Evolutionary conservation across 2,113 vertebrate species (phyloP).

Genomic region (Prionailurus bengalensis): DNA sequence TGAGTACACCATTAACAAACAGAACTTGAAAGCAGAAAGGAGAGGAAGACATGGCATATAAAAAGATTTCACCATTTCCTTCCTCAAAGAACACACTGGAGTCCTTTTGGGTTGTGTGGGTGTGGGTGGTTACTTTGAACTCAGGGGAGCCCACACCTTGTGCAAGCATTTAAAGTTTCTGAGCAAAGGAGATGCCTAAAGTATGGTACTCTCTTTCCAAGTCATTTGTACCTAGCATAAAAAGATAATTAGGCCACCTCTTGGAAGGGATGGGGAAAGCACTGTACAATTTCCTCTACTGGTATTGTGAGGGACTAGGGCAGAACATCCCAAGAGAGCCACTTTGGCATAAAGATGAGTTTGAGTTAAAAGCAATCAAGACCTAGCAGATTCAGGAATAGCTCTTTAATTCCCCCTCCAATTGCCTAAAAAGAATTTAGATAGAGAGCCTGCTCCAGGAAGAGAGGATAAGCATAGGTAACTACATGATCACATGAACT

Average conservation of each 20-base stretch:
- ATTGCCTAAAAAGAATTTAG: neutral
- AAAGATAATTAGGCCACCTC: neutral
- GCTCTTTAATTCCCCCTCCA: neutral
- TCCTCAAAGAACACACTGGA: neutral
- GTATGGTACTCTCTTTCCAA: neutral
- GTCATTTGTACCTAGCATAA: neutral
- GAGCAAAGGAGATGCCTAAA: neutral
- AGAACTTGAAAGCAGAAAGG: neutral
- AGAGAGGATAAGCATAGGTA: neutral
- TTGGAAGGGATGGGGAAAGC: neutral
- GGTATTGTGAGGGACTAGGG: neutral
- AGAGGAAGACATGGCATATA: neutral
- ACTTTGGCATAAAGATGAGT: neutral
- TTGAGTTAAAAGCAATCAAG: neutral
- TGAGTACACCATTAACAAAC: neutral
- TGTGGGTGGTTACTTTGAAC: neutral
- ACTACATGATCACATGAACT: neutral
- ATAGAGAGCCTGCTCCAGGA: neutral
- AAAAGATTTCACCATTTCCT: accelerated
- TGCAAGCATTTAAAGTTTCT: neutral
- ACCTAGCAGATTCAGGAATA: neutral
- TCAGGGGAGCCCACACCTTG: neutral
- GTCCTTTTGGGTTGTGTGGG: neutral
- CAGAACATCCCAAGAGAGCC: neutral
- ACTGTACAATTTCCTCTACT: accelerated